These are phyloP conservation scores for Chlorocebus sabaeus DNA, from an alignment of 2,113 vertebrate species.

Conservation along the genomic window DNA sequence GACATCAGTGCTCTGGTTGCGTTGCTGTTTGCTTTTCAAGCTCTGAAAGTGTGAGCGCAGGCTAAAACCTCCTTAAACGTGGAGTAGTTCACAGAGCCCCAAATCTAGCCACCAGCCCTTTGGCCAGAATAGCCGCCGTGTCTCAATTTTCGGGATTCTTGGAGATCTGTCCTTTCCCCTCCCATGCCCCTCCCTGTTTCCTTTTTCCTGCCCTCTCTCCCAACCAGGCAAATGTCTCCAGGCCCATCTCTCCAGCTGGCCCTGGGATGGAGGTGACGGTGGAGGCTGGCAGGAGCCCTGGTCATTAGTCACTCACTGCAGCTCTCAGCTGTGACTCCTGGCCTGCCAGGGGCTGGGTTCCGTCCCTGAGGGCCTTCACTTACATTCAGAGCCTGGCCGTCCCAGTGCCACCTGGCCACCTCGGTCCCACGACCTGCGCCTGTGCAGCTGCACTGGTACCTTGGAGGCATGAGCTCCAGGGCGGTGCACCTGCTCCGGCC, in stretches of 20 bases:
- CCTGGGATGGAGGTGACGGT: no score
- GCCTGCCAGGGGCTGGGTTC: neutral
- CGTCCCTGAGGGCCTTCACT: neutral
- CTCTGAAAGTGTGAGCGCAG: neutral
- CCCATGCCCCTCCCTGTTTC: no score
- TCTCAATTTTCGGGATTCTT: neutral
- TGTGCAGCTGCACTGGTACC: neutral
- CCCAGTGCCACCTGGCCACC: no score
- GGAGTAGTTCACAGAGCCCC: neutral
- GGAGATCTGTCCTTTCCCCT: accelerated
- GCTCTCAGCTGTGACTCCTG: neutral
- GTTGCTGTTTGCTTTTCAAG: neutral
- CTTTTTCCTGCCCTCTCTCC: neutral
- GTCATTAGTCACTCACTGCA: accelerated
- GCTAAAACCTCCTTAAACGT: neutral
- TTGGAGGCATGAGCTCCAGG: accelerated
- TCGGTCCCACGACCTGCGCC: accelerated
- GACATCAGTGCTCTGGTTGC: accelerated
- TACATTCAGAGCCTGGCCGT: neutral
- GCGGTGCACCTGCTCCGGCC: neutral
- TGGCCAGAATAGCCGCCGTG: neutral
- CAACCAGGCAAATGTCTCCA: accelerated
- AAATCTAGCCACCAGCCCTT: neutral
- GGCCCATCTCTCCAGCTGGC: no score
- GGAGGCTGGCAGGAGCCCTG: no score